Conservation (phyloP, 2,797 vertebrate species). For the Tamandua tetradactyla region DNA sequence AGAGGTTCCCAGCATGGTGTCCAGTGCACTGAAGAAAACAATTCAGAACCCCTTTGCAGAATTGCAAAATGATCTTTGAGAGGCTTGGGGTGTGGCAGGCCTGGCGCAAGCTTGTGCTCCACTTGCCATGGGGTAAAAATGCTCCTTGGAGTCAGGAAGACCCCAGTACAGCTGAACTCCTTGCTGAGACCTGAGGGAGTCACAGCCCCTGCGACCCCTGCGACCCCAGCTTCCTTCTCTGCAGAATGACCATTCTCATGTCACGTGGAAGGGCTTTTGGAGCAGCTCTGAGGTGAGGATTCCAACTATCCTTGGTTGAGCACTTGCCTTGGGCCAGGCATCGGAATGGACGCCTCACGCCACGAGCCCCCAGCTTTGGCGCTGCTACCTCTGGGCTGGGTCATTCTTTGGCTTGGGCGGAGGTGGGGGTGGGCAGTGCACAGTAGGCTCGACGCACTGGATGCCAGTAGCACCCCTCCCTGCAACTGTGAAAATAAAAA, state of each 20-base stretch:
- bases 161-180: not conserved
- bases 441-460: not conserved
- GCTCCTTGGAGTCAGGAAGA: not conserved
- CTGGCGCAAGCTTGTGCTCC: not conserved
- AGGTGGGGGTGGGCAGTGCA: not conserved
- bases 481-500: not conserved
- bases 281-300: not conserved
- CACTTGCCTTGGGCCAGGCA: not conserved
- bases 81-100: not conserved
- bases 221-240: not conserved
- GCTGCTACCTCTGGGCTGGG: not conserved
- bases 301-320: fast-evolving
- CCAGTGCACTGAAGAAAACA: not conserved
- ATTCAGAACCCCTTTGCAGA: not conserved
- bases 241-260: fast-evolving
- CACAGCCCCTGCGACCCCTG: not conserved
- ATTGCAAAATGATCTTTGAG: fast-evolving
- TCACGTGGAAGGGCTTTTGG: not conserved
- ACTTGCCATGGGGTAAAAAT: not conserved
- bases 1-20: not conserved
- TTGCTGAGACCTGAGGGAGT: not conserved
- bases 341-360: fast-evolving
- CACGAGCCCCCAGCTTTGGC: not conserved
- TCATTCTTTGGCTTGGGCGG: not conserved
- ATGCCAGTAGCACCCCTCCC: not conserved